Base-by-base conservation (phyloP, 2,113 vertebrate genomes). In the Gymnocephalus cernua region DNA sequence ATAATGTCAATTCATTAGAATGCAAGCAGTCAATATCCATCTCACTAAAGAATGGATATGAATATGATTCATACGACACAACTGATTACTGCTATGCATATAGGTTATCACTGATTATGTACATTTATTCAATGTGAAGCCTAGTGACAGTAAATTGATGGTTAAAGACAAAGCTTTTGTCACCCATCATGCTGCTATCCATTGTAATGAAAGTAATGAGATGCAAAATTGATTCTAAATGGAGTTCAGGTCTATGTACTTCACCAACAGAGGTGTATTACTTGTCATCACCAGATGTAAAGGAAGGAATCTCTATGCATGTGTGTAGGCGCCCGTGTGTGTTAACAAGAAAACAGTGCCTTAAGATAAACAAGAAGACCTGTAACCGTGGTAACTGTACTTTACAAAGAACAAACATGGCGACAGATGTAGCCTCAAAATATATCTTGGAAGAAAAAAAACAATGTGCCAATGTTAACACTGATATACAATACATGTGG, bases 31-130 rank as follows among this genome's bases (percentile, higher is more conserved):
- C 5, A 16, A 1, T n/a, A 35, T 59, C 45, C 35, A n/a, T 70
- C 29, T 63, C 29, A 11, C 62, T 4, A 18, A 18, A 80, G 50
- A 79, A 71, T 47, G 48, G 27, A 47, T 47, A 48, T 44, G 13
- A 71, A 54, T 13, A 25, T 70, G 47, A 77, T 66, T 75, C 7
- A 82, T 85, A 74, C 59, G 32, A 6, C 41, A 41, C n/a, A n/a
- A 76, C 16, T 66, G 73, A 85, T 82, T 61, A 21, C n/a, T 7
- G 7, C 45, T 27, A 4, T 48, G 19, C 4, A 38, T 56, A 19
- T 16, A 38, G 21, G 58, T 63, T 12, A 63, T 48, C 21, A 1
- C 29, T 56, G 68, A 18, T 64, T 32, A 54, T 71, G 77, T 35
- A 53, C 57, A 65, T 48, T 35, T 50, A 64, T 47, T 63, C 18